A percentile compares a stretch with the other conserved stretches of the same genome.
phyloP scores from a whole-genome alignment of 2,888 invertebrate species.

The Colletes collaris region DNA sequence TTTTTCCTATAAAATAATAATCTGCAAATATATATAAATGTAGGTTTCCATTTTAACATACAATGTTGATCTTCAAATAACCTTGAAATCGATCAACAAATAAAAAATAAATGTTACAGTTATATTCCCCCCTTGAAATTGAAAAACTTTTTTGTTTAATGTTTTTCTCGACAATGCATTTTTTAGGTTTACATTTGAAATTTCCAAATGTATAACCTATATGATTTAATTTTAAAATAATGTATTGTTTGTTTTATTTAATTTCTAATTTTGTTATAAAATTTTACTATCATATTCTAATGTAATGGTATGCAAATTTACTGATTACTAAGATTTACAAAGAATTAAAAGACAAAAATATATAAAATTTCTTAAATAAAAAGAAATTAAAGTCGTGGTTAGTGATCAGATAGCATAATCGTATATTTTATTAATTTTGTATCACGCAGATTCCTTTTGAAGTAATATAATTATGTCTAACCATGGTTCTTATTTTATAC shows the following conservation, averaged over 20 bases:
- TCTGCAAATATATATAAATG: too few relatives aligned
- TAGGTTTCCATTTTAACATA: too few relatives aligned
- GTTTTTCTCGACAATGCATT: too few relatives aligned
- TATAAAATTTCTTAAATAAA: constrained; percentile 26
- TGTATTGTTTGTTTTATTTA: background rate
- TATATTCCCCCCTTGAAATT: too few relatives aligned
- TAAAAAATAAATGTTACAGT: too few relatives aligned
- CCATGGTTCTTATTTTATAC: constrained; percentile 38
- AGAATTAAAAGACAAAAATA: constrained; percentile 17
- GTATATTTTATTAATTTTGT: constrained; percentile 14
- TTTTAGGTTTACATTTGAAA: too few relatives aligned
- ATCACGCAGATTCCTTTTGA: constrained; percentile 10
- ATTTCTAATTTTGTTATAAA: constrained; percentile 13
- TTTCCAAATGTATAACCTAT: too few relatives aligned
- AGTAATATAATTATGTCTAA: constrained; percentile 26
- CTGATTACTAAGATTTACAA: background rate
- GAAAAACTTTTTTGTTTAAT: too few relatives aligned
- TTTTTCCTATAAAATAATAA: too few relatives aligned
- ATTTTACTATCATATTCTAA: constrained; percentile 12
- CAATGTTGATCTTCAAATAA: too few relatives aligned
- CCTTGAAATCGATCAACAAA: too few relatives aligned
- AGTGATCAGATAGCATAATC: background rate
- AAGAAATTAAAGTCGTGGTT: background rate
- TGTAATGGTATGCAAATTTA: constrained; percentile 15
- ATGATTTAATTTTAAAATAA: background rate